Evolutionary conservation across 2,888 invertebrate genomes (phyloP), one percentile per base, ranked within the genome.

Genomic region (Cyrtodaria siliqua): DNA sequence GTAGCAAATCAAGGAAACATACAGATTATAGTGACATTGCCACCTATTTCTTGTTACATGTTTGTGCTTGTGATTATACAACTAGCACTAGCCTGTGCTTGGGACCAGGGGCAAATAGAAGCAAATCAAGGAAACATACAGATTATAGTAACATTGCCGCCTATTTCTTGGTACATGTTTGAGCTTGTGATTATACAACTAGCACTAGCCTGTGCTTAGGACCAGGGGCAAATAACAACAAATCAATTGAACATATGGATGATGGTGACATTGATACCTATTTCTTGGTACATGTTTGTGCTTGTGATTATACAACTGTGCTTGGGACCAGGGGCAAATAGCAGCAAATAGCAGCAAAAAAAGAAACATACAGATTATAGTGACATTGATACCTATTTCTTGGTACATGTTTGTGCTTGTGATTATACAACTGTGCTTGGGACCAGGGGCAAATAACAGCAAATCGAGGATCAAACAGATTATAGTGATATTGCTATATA

Each of bases 171-270:
- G 61, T 50, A 61, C 61, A 61, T 49, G 33, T 18, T 61, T 59
- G 57, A 24, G 33, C 40, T 14, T 59, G 20, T 50, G n/a, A 3
- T 33, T 38, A 20, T 23, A 23, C 12, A 33, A 40, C n/a, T n/a
- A n/a, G n/a, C n/a, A n/a, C n/a, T n/a, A n/a, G n/a, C n/a, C 62
- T 62, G 52, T 62, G 52, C 52, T 62, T 33, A 18, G 38, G 52
- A 62, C 62, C 50, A 62, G 52, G 20, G 40, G 49, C 33, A 33
- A 33, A 33, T 33, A 33, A 12, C 33, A 33, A 12, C 33, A 33
- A 8, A 33, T 33, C 4, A 12, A 33, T 8, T 12, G 12, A 4
- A 33, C 33, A 24, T 20, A 23, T n/a, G 1, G 23, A n/a, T 23
- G 18, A 57, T 9, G 20, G 24, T 24, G 24, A 50, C 12, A 9